Evolutionary conservation across 2,888 invertebrate species (phyloP).

Genomic region (Andricus quercusramuli): DNA sequence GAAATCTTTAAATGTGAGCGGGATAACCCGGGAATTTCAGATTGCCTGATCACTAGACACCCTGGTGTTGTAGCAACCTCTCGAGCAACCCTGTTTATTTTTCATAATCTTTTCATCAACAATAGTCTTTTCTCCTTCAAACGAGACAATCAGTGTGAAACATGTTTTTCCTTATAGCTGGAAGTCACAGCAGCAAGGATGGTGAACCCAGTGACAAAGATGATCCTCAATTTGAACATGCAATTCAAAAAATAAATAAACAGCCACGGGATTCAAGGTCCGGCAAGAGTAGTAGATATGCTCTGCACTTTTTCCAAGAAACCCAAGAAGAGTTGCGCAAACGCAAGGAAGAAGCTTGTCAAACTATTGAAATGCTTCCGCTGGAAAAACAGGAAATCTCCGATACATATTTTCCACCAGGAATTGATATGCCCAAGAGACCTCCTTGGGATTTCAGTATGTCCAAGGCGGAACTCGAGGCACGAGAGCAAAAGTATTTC

Average conservation of each 20-base stretch:
- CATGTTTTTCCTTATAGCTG: conserved; percentile 45
- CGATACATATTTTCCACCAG: conserved; percentile 84
- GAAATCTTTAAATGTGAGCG: too few species aligned
- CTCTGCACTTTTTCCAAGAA: conserved; percentile 91
- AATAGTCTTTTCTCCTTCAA: too few species aligned
- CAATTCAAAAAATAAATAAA: conserved; percentile 83
- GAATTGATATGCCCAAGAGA: conserved; percentile 89
- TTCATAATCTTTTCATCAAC: too few species aligned
- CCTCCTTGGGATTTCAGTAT: conserved; percentile 92
- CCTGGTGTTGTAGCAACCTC: too few species aligned
- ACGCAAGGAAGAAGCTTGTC: conserved; percentile 85
- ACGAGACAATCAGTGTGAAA: too few species aligned
- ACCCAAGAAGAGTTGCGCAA: conserved; percentile 85
- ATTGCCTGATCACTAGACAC: too few species aligned
- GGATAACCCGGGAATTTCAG: too few species aligned
- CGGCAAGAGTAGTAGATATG: conserved; percentile 85
- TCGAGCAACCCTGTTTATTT: too few species aligned
- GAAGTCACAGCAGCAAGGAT: conserved; percentile 62
- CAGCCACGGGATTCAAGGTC: conserved; percentile 80
- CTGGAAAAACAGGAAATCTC: conserved; percentile 85
- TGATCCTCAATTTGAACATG: conserved; percentile 51
- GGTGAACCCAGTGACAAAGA: conserved; percentile 74
- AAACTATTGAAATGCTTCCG: conserved; percentile 80
- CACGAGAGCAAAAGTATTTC: conserved; percentile 91
- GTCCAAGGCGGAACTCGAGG: conserved; percentile 86